phyloP scores from a whole-genome alignment of 1,140 invertebrate species.

The Lepidurus couesii region DNA sequence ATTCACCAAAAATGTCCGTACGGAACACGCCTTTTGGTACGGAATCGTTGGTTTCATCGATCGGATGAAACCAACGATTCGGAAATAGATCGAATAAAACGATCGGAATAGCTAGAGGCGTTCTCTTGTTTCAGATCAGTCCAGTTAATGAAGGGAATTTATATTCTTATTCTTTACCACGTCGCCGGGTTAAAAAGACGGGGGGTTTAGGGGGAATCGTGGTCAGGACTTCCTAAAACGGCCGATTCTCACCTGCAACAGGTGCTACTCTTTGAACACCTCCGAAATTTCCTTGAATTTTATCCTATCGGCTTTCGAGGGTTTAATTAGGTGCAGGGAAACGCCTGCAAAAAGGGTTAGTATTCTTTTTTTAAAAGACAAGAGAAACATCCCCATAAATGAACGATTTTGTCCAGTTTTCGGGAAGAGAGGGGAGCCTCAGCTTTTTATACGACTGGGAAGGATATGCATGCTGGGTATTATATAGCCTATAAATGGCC shows the following conservation, averaged over 20 bases:
- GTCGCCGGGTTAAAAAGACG: too few relatives aligned
- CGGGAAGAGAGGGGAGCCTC: neutral
- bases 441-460: neutral
- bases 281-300: neutral
- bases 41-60: too few relatives aligned
- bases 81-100: too few relatives aligned
- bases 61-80: too few relatives aligned
- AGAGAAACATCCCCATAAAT: neutral
- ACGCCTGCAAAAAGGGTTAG: neutral
- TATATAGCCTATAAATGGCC: slow-evolving; percentile 16
- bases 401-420: neutral
- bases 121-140: too few relatives aligned
- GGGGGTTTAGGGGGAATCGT: too few relatives aligned
- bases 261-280: neutral
- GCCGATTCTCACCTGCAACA: neutral
- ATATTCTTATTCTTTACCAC: too few relatives aligned
- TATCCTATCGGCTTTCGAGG: neutral
- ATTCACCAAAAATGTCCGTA: too few relatives aligned
- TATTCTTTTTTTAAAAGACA: neutral
- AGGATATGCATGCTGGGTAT: slow-evolving; percentile 7
- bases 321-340: neutral
- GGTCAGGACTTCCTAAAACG: neutral
- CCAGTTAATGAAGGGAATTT: too few relatives aligned
- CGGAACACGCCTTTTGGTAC: too few relatives aligned
- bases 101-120: too few relatives aligned